Base-by-base conservation (phyloP, 2,888 invertebrate species). In the Microchrysa polita region DNA sequence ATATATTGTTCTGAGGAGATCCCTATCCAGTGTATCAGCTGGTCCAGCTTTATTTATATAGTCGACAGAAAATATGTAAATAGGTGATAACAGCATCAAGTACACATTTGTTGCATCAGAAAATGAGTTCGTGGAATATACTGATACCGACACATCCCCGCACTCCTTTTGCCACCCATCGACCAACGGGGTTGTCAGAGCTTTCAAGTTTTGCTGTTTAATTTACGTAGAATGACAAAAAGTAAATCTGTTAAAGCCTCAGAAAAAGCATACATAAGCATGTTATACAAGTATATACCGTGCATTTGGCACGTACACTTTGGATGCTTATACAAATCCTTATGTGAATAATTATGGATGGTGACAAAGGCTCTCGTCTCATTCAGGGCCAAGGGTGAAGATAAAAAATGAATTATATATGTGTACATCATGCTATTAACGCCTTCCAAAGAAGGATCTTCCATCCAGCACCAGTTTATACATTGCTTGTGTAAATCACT, bases 51-150 rank as follows among this genome's bases (percentile, higher is more conserved):
- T 34, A 23, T 59, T 10, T 22, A 22, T 10, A 10, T 61, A 16
- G 40, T 61, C 61, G 2, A 16, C 23, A 40, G 16, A n/a, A 61
- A 61, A 34, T 34, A n/a, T n/a, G n/a, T n/a, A 34, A 34, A 18
- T 10, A 40, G 61, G 61, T 40, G 61, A 61, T 61, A 61, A 61
- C 40, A 61, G 40, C 23, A 61, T 61, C 40, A 16, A 34, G 61
- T 18, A 40, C 61, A 61, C 61, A 61, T 61, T 61, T 61, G 61
- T 61, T 61, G 61, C 61, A 61, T 61, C 40, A 34, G 61, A 40
- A 27, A 61, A 16, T 27, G 40, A n/a, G 14, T 23, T 40, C 4
- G 27, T 34, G 27, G 27, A 5, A 34, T 7, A 34, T 34, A 34
- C 40, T 60, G 9, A 14, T 9, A 34, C 61, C 40, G 48, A 40